A percentile compares a stretch with the other conserved stretches of the same genome.
These are phyloP conservation scores for Typhlichthys eigenmanni DNA, from an alignment of 2,797 vertebrate species.

Conservation along the genomic window DNA sequence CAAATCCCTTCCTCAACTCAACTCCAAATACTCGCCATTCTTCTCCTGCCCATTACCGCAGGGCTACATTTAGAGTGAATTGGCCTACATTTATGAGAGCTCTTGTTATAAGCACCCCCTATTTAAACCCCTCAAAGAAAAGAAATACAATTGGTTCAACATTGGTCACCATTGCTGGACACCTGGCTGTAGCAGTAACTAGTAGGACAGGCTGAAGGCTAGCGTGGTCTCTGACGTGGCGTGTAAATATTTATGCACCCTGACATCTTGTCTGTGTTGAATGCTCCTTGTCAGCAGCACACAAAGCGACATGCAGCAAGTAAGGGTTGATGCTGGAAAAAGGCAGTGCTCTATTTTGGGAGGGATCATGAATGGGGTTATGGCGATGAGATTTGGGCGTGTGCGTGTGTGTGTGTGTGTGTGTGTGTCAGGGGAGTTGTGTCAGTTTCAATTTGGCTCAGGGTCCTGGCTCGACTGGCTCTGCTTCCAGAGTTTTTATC, in stretches of 20 bases:
- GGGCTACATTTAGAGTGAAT: slow-evolving; percentile 48
- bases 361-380: slow-evolving; percentile 47
- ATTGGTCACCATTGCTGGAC: slow-evolving; percentile 50
- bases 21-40: slow-evolving; percentile 49
- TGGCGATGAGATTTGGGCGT: slow-evolving; percentile 48
- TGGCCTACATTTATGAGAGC: slow-evolving; percentile 44
- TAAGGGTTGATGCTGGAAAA: slow-evolving; percentile 39
- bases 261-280: slow-evolving; percentile 68
- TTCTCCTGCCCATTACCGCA: slow-evolving; percentile 41
- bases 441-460: slow-evolving; percentile 42
- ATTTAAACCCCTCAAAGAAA: slow-evolving; percentile 48
- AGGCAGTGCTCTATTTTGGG: slow-evolving; percentile 54
- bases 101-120: slow-evolving; percentile 45
- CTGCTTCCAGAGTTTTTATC: slow-evolving; percentile 33
- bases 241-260: slow-evolving; percentile 69
- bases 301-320: slow-evolving; percentile 51
- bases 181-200: slow-evolving; percentile 28
- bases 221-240: slow-evolving; percentile 49
- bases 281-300: slow-evolving; percentile 51
- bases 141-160: slow-evolving; percentile 60
- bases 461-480: slow-evolving; percentile 39
- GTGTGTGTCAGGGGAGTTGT: neutral
- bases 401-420: slow-evolving; percentile 1
- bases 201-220: slow-evolving; percentile 26
- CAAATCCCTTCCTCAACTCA: slow-evolving; percentile 38